These are phyloP conservation scores for Hassar affinis DNA, from an alignment of 2,113 vertebrate genomes.

Conservation along the genomic window DNA sequence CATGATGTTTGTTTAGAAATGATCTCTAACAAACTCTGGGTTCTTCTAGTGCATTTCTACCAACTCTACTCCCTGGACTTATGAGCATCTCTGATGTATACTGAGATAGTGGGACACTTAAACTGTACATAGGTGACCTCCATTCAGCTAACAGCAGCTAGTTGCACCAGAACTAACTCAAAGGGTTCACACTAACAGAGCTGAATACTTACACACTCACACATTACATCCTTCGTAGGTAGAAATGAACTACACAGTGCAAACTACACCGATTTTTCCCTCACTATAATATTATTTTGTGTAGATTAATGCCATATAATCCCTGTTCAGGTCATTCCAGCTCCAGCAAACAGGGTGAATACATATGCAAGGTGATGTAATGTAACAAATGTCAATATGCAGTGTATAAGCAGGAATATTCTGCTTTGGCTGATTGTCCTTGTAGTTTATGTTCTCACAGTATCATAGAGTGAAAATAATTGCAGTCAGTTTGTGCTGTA, in stretches of 20 bases:
- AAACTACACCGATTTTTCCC: not conserved
- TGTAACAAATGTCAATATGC: not conserved
- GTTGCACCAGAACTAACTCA: not conserved
- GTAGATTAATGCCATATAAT: not conserved
- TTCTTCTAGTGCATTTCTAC: not conserved
- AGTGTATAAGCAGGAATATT: not conserved
- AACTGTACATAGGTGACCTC: not conserved
- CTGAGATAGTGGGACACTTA: not conserved
- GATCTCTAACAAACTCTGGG: not conserved
- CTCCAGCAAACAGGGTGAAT: not conserved
- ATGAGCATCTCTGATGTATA: too few relatives aligned
- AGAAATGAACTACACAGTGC: too few relatives aligned
- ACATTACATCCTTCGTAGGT: not conserved
- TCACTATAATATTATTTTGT: not conserved
- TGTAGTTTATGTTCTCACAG: not conserved
- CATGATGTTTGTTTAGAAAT: not conserved
- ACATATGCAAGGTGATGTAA: not conserved
- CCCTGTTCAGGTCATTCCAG: not conserved
- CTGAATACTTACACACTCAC: not conserved
- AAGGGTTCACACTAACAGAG: not conserved
- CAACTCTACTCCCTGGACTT: too few relatives aligned
- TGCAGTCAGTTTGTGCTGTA: not conserved
- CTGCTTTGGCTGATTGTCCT: not conserved
- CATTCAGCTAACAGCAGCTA: not conserved
- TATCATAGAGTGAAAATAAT: constrained; percentile 18